Conservation (phyloP, 2,113 vertebrate species). For the Cottus gobio region DNA sequence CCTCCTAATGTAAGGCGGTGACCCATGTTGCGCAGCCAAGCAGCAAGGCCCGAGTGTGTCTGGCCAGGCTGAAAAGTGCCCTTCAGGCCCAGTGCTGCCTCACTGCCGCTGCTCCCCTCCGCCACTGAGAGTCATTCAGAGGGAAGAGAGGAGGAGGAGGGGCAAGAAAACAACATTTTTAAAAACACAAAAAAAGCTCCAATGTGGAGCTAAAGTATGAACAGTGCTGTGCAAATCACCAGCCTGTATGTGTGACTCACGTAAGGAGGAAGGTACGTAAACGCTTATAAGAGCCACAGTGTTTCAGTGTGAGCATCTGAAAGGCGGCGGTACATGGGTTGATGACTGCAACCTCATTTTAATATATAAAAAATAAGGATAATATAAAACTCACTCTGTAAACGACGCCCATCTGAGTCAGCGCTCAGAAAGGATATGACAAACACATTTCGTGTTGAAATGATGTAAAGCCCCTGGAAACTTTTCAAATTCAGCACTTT, state of each 20-base stretch:
- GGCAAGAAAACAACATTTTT: not conserved
- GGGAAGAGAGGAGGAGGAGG: slow-evolving; percentile 39
- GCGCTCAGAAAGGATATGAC: not conserved
- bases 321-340: not conserved
- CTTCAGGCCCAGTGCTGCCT: slow-evolving; percentile 79
- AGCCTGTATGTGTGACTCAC: slow-evolving; percentile 35
- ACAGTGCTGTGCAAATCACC: slow-evolving; percentile 35
- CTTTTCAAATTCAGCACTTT: not conserved
- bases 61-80: slow-evolving; percentile 84
- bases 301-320: not conserved
- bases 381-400: not conserved
- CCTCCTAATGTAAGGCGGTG: slow-evolving; percentile 81
- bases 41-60: slow-evolving; percentile 78
- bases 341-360: not conserved
- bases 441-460: not conserved
- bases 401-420: not conserved
- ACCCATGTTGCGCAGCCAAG: slow-evolving; percentile 82
- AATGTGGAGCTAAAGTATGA: slow-evolving; percentile 51
- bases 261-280: slow-evolving; percentile 13
- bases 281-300: not conserved
- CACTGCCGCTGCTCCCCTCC: slow-evolving; percentile 63
- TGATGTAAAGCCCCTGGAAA: not conserved
- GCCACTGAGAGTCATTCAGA: slow-evolving; percentile 60
- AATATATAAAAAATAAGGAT: too few species aligned
- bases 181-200: slow-evolving; percentile 1